Evolutionary conservation across 2,113 vertebrate species (phyloP), one percentile per base, ranked within the genome.

Genomic region (Siniperca chuatsi): DNA sequence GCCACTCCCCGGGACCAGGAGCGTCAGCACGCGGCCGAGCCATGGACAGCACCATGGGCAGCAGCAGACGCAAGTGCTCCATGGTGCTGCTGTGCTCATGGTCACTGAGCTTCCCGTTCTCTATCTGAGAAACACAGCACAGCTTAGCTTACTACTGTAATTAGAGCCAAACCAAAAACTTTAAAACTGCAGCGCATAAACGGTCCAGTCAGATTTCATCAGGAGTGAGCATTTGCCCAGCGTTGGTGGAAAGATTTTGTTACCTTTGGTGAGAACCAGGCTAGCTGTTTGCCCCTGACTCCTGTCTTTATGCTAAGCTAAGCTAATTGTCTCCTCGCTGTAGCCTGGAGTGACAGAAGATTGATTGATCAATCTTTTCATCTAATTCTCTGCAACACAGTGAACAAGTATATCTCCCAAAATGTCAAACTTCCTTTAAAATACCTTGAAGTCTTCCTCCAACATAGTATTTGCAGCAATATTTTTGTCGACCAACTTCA

Each of bases 51-150:
- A 96, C 82, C 89, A 87, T 85, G 93, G 93, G 90, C 92, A 97
- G 95, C 29, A 99, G 90, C 94, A 98, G 90, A 73, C 94, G 96
- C 87, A 99, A 87, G 91, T 99, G 98, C 66, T 98, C 97, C 0
- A 87, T 90, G 69, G 96, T 87, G 78, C 81, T 92, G 81, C 87
- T 95, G 23, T 92, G 94, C 92, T 99, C 98, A 0, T 99, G 98
- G 16, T 97, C 97, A 1, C 69, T 75, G 5, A 94, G 94, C 54
- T 94, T 96, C 88, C 96, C 97, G 0, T 95, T 95, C 57, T 98
- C 97, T 60, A 97, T 94, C 98, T 99, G 90, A 44, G 48, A 66
- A 76, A 68, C 10, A 68, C 9, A 35, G 52, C 16, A 21, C 18
- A 75, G 4, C 4, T 73, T 40, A 75, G 65, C 42, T 15, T 15